Percentiles rank a stretch among this genome's conserved stretches.
Conservation (phyloP, 1,140 invertebrate genomes). For the Sminthurinus signatus region DNA sequence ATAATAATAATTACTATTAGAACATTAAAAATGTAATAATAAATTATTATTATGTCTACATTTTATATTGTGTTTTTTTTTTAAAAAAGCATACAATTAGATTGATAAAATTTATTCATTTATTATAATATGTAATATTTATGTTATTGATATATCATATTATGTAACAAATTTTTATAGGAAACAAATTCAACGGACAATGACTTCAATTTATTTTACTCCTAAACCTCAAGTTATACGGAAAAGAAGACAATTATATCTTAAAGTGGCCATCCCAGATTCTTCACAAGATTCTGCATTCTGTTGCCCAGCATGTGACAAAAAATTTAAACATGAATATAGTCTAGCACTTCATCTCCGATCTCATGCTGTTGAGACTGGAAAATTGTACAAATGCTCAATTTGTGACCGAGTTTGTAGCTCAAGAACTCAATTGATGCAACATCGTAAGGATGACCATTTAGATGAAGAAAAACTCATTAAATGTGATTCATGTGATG, state of each 20-base stretch:
- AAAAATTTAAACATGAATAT: constrained; percentile 8
- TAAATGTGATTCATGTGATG: constrained; percentile 53
- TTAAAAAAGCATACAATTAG: no score
- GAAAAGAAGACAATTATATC: constrained; percentile 16
- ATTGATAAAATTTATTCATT: no score
- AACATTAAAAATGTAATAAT: no score
- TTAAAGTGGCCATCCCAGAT: constrained; percentile 11
- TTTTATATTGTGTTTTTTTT: no score
- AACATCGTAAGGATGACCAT: constrained; percentile 33
- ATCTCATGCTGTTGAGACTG: constrained; percentile 5
- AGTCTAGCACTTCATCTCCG: constrained; percentile 10
- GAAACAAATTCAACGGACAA: constrained; percentile 21
- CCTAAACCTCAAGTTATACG: constrained; percentile 20
- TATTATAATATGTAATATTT: no score
- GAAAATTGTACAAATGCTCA: constrained; percentile 26
- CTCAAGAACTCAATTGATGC: constrained; percentile 11
- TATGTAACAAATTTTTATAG: no score
- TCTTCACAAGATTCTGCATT: background rate
- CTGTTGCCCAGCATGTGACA: constrained; percentile 16
- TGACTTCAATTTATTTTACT: constrained; percentile 28
- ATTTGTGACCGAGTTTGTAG: constrained; percentile 19
- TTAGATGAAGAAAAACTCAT: constrained; percentile 51
- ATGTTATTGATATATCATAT: background rate
- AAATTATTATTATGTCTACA: no score
- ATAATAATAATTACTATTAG: no score